Evolutionary conservation across 2,113 vertebrate species (phyloP).

Genomic region (Coturnix japonica): DNA sequence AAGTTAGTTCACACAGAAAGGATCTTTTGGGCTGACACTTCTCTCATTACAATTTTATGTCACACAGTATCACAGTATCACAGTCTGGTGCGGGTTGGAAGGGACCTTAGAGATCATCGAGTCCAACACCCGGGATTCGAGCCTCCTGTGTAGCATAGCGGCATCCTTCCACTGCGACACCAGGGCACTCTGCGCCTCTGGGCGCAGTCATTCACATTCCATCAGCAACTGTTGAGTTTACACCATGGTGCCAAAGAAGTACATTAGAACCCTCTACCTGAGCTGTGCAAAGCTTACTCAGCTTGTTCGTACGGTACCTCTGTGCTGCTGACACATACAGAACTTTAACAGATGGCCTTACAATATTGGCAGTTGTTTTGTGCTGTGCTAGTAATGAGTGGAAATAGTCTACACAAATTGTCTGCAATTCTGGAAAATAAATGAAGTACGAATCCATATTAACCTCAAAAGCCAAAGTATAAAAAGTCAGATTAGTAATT

Average conservation of each 20-base stretch:
- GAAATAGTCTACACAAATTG: conserved; percentile 41
- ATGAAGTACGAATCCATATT: conserved; percentile 56
- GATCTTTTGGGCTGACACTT: not conserved
- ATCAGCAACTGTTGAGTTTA: conserved; percentile 47
- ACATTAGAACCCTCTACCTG: conserved; percentile 8
- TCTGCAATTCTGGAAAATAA: conserved; percentile 49
- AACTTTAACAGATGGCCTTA: conserved; percentile 63
- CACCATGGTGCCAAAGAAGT: conserved; percentile 1
- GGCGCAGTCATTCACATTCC: conserved; percentile 26
- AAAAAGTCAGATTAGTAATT: conserved; percentile 56
- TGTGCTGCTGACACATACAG: conserved; percentile 30
- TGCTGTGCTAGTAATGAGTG: not conserved
- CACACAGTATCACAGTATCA: no score
- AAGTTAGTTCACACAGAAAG: not conserved
- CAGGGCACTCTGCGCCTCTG: no score
- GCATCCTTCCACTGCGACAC: no score
- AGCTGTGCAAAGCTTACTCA: not conserved
- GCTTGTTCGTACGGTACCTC: conserved; percentile 33
- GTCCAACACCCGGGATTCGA: no score
- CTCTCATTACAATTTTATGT: not conserved
- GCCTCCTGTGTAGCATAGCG: no score
- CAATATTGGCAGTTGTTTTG: conserved; percentile 50
- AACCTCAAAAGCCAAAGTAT: conserved; percentile 63
- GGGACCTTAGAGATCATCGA: no score
- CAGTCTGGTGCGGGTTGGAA: no score